Percentiles rank a stretch among this genome's conserved stretches.
phyloP scores from a whole-genome alignment of 2,888 invertebrate genomes.

The Physocephala rufipes region DNA sequence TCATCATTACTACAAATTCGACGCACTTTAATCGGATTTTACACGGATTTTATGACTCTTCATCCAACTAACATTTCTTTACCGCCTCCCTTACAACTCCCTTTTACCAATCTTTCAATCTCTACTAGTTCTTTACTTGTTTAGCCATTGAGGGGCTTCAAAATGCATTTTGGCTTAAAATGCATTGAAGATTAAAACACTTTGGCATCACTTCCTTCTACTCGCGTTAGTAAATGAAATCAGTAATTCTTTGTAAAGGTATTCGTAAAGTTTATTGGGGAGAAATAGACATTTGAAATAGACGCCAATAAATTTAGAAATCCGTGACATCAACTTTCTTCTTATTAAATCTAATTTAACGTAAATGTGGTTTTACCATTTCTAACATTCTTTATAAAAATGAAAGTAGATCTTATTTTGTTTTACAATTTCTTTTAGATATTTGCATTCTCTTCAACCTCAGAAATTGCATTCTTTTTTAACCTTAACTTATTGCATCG shows the following conservation, averaged over 20 bases:
- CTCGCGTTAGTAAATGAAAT: neutral
- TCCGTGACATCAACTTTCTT: neutral
- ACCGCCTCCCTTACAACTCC: neutral
- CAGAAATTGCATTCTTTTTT: too few species aligned
- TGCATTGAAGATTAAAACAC: conserved; percentile 33
- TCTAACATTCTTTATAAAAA: too few species aligned
- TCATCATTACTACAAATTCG: neutral
- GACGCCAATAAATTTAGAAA: neutral
- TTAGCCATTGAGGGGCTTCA: conserved; percentile 22
- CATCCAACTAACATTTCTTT: neutral
- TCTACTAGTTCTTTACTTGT: neutral
- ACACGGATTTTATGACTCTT: neutral
- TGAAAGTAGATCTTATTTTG: neutral
- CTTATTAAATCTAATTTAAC: neutral
- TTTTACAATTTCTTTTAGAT: neutral
- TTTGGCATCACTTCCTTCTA: conserved; percentile 8
- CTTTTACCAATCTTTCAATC: neutral
- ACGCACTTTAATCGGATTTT: conserved; percentile 17
- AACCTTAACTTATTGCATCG: too few species aligned
- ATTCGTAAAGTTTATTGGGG: neutral
- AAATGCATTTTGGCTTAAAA: conserved; percentile 17
- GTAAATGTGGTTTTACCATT: neutral
- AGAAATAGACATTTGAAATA: neutral
- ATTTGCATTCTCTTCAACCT: neutral
- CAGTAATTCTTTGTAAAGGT: neutral